Conservation (phyloP, 2,888 invertebrate genomes). For the Spicauda simplicius region DNA sequence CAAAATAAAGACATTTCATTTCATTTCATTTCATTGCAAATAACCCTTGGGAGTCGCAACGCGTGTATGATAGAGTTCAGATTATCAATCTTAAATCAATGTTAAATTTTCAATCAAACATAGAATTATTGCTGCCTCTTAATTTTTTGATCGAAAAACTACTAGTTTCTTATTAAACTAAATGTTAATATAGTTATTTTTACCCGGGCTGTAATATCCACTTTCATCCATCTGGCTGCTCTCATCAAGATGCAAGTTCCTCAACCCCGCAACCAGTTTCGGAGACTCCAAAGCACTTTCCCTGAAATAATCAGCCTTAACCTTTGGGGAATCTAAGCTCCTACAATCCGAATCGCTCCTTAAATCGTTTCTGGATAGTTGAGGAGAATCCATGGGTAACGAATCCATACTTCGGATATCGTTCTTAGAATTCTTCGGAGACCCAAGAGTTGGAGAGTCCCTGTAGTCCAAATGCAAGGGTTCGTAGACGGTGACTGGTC, state of each 20-base stretch:
- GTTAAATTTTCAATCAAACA: too few relatives aligned
- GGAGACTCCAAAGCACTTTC: conserved; percentile 73
- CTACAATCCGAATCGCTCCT: conserved; percentile 73
- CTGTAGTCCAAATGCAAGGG: conserved; percentile 76
- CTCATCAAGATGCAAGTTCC: conserved; percentile 76
- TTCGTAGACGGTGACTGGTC: conserved; percentile 77
- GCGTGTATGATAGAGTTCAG: too few relatives aligned
- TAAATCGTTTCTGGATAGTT: conserved; percentile 70
- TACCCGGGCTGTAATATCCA: conserved; percentile 79
- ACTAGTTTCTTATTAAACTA: too few relatives aligned
- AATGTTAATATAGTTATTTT: conserved; percentile 13
- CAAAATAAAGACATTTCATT: too few relatives aligned
- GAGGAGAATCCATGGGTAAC: conserved; percentile 75
- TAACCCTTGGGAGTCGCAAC: too few relatives aligned
- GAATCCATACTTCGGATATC: conserved; percentile 75
- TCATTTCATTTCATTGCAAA: too few relatives aligned
- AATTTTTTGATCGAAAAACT: too few relatives aligned
- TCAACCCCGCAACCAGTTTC: conserved; percentile 69
- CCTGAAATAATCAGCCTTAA: conserved; percentile 72
- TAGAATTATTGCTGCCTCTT: too few relatives aligned
- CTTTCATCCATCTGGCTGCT: conserved; percentile 81
- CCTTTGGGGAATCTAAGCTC: conserved; percentile 75
- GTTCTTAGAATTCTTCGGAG: conserved; percentile 74
- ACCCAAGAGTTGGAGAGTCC: conserved; percentile 72
- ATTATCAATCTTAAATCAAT: too few relatives aligned